Conservation (phyloP, 1,140 invertebrate species). For the Zophobas morio region DNA sequence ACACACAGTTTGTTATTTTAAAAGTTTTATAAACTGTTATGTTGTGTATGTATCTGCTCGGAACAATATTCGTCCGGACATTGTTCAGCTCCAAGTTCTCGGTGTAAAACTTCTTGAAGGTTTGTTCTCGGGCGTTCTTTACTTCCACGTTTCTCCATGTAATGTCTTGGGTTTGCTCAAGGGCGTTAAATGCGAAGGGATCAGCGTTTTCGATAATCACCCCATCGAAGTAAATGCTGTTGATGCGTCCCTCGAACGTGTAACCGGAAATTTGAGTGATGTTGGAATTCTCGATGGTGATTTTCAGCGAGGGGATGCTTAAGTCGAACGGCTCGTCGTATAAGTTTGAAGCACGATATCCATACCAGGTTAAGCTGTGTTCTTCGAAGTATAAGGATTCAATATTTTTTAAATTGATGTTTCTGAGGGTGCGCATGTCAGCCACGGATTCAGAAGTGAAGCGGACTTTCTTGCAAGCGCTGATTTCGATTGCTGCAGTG, state of each 20-base stretch:
- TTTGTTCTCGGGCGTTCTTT: constrained; percentile 76
- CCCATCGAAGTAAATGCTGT: constrained; percentile 76
- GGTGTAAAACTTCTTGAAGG: constrained; percentile 84
- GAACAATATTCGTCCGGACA: constrained; percentile 71
- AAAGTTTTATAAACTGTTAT: constrained; percentile 78
- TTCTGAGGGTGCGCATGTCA: constrained; percentile 60
- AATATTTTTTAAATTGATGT: constrained; percentile 59
- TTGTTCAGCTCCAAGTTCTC: constrained; percentile 74
- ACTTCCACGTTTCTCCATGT: constrained; percentile 72
- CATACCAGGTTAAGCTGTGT: constrained; percentile 62
- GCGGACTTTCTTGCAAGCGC: constrained; percentile 59
- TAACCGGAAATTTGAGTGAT: constrained; percentile 50
- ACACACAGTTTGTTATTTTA: constrained; percentile 75
- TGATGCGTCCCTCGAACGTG: constrained; percentile 79
- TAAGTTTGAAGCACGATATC: constrained; percentile 51
- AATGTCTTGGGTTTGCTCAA: constrained; percentile 72
- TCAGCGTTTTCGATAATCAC: constrained; percentile 74
- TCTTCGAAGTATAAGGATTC: constrained; percentile 56
- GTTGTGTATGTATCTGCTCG: constrained; percentile 81
- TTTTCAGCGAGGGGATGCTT: constrained; percentile 60
- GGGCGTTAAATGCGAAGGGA: constrained; percentile 82
- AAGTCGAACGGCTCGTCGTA: constrained; percentile 56
- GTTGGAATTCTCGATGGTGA: constrained; percentile 54
- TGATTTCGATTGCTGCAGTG: constrained; percentile 57
- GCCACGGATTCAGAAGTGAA: constrained; percentile 60